Conservation (phyloP, 2,113 vertebrate genomes). For the Syngnathus scovelli region DNA sequence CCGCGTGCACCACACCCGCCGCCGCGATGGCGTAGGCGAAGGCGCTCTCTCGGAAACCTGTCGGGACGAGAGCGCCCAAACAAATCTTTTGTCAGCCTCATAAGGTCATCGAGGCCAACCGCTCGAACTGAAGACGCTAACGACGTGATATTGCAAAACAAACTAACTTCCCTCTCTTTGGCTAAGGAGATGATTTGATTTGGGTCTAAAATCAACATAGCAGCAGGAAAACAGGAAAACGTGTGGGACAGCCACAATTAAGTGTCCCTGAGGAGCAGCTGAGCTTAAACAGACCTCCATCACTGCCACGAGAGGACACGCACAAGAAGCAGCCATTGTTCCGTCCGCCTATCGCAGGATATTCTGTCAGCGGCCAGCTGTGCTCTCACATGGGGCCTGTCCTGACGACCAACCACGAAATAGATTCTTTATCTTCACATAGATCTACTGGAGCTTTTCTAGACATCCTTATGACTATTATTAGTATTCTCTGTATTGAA, state of each 20-base stretch:
- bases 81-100: background rate
- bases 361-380: background rate
- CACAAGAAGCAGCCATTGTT: slow-evolving; percentile 12
- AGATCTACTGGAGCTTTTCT: background rate
- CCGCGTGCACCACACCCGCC: slow-evolving; percentile 88
- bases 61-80: background rate
- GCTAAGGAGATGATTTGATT: slow-evolving; percentile 16
- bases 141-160: slow-evolving; percentile 6
- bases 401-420: background rate
- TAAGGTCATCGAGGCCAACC: too few relatives aligned
- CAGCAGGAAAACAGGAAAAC: slow-evolving; percentile 27
- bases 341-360: slow-evolving; percentile 4
- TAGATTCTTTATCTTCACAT: too few relatives aligned
- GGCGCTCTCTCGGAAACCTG: slow-evolving; percentile 95
- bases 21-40: slow-evolving; percentile 94
- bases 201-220: slow-evolving; percentile 5
- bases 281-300: slow-evolving; percentile 42
- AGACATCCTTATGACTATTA: too few relatives aligned
- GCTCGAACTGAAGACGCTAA: too few relatives aligned
- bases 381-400: background rate
- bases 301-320: slow-evolving; percentile 35
- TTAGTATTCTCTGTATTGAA: too few relatives aligned
- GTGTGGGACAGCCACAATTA: slow-evolving; percentile 53
- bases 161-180: slow-evolving; percentile 8
- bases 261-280: slow-evolving; percentile 30